A percentile compares a stretch with the other conserved stretches of the same genome.
Conservation (phyloP, 2,888 invertebrate genomes). For the Margaritifera margaritifera region DNA sequence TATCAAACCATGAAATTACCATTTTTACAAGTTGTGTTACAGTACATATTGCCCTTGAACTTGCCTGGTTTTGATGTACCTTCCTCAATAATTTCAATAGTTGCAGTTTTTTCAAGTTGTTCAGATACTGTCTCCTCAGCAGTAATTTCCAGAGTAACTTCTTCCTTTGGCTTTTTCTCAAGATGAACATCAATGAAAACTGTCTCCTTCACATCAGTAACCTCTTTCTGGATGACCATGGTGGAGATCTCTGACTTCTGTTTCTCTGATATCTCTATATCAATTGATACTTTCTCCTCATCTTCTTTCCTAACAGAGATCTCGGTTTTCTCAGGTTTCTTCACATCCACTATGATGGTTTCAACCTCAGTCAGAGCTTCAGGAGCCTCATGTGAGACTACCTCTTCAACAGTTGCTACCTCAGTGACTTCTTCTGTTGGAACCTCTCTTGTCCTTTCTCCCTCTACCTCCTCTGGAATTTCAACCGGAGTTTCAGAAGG, state of each 20-base stretch:
- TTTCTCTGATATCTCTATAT: too few species aligned
- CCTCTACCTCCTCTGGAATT: constrained; percentile 12
- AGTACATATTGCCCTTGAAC: too few species aligned
- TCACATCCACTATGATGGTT: background rate
- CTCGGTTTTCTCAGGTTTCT: constrained; percentile 3
- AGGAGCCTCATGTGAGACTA: too few species aligned
- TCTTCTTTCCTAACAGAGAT: constrained; percentile 1
- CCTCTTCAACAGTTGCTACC: constrained; percentile 7
- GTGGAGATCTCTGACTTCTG: too few species aligned
- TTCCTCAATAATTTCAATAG: constrained; percentile 39
- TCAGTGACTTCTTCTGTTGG: constrained; percentile 14
- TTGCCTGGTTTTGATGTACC: constrained; percentile 22
- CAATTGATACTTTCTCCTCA: constrained; percentile 6
- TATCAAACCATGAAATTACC: too few species aligned
- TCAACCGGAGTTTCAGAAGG: constrained; percentile 12
- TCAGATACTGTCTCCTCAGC: constrained; percentile 22
- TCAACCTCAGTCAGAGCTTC: too few species aligned
- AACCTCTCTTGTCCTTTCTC: constrained; percentile 17
- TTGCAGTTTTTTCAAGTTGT: constrained; percentile 21
- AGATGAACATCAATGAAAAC: constrained; percentile 3
- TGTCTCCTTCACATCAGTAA: constrained; percentile 1
- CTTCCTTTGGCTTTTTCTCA: constrained; percentile 15
- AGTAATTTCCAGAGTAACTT: constrained; percentile 23
- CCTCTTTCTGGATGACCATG: too few species aligned
- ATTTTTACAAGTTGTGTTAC: too few species aligned